phyloP scores from a whole-genome alignment of 2,888 invertebrate genomes.

The Eustalomyia histrio region DNA sequence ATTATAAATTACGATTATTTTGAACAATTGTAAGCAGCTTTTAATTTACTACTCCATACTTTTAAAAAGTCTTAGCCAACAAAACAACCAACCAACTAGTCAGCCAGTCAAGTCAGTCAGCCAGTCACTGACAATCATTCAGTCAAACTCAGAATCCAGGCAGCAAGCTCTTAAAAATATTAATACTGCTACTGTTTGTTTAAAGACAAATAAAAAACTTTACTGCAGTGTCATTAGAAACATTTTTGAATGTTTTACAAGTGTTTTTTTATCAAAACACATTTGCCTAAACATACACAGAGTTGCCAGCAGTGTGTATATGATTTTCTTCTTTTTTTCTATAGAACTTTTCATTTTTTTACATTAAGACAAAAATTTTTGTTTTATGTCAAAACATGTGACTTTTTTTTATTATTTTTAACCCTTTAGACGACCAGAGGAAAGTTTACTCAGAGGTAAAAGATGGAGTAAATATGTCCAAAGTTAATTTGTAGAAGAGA shows the following conservation, averaged over 20 bases:
- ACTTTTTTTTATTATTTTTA: too few relatives aligned
- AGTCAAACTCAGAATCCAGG: not conserved
- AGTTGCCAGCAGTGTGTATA: too few relatives aligned
- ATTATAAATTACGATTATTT: conserved; percentile 64
- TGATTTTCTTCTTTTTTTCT: too few relatives aligned
- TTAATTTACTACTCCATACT: conserved; percentile 43
- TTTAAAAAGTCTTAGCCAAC: not conserved
- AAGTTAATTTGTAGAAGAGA: too few relatives aligned
- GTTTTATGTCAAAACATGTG: too few relatives aligned
- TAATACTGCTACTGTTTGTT: not conserved
- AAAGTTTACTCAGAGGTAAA: too few relatives aligned
- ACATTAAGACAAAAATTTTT: too few relatives aligned
- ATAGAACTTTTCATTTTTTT: too few relatives aligned
- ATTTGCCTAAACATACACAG: not conserved
- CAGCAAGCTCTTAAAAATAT: not conserved
- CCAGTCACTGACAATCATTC: not conserved
- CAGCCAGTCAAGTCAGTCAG: conserved; percentile 5
- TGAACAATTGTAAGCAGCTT: conserved; percentile 49
- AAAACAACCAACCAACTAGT: not conserved
- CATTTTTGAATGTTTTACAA: conserved; percentile 14
- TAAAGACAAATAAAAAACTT: conserved; percentile 24
- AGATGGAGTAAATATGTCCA: too few relatives aligned
- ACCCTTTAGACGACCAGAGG: too few relatives aligned
- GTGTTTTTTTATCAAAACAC: not conserved
- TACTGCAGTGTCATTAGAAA: conserved; percentile 24